These are phyloP conservation scores for Brachypalpus laphriformis DNA, from an alignment of 2,888 invertebrate species.

Conservation along the genomic window DNA sequence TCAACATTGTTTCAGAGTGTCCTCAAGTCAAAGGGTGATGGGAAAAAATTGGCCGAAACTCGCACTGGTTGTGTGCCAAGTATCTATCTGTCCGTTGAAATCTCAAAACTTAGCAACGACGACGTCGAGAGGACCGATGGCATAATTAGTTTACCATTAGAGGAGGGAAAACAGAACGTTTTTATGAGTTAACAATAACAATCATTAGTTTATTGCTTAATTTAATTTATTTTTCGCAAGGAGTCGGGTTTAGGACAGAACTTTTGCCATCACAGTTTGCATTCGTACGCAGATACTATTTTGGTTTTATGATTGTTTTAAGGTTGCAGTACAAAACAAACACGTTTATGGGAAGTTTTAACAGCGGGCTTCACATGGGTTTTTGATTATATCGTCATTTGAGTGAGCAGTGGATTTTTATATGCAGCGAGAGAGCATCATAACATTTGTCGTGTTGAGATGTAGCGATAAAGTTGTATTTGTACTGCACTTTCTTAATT, in stretches of 20 bases:
- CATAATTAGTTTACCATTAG: slow-evolving; percentile 52
- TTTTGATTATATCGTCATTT: slow-evolving; percentile 16
- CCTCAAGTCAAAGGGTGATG: neutral
- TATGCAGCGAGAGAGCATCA: neutral
- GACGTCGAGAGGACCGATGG: slow-evolving; percentile 1
- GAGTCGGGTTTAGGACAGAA: neutral
- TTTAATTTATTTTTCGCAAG: slow-evolving; percentile 59
- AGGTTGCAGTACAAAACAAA: neutral
- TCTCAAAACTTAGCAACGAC: neutral
- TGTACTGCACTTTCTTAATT: slow-evolving; percentile 1
- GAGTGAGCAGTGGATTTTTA: neutral
- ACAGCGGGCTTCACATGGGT: neutral
- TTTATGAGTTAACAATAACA: slow-evolving; percentile 64
- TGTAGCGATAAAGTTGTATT: neutral
- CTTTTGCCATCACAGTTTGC: slow-evolving; percentile 1
- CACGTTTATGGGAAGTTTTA: slow-evolving; percentile 21
- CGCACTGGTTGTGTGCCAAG: neutral
- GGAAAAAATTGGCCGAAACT: neutral
- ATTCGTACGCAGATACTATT: slow-evolving; percentile 33
- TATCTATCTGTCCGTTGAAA: neutral
- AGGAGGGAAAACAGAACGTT: neutral
- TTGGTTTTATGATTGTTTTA: slow-evolving; percentile 35
- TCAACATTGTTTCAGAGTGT: slow-evolving; percentile 9
- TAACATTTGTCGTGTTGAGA: neutral
- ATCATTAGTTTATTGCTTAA: slow-evolving; percentile 59